Conservation (phyloP, 2,888 invertebrate species). For the Tenthredo notha region DNA sequence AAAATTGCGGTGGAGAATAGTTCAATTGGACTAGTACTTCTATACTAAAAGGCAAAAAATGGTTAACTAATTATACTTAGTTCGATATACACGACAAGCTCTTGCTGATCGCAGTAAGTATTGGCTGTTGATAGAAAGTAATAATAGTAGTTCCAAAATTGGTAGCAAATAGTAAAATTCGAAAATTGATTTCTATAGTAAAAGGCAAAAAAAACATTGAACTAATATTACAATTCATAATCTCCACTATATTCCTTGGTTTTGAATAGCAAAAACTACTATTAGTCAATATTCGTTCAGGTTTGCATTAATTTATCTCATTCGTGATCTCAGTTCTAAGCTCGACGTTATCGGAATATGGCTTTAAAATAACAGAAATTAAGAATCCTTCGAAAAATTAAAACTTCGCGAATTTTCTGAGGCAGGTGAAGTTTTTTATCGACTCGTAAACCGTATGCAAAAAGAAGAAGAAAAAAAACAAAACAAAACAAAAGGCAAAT, state of each 20-base stretch:
- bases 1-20: too few relatives aligned
- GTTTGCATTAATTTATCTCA: background rate
- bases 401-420: too few relatives aligned
- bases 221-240: background rate
- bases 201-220: background rate
- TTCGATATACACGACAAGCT: background rate
- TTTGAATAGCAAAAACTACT: background rate
- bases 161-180: background rate
- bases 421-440: too few relatives aligned
- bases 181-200: background rate
- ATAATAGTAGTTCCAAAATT: background rate
- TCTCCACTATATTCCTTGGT: background rate
- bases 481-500: background rate
- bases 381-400: background rate
- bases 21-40: background rate
- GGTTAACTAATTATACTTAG: background rate
- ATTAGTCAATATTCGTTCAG: background rate
- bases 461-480: too few relatives aligned
- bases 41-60: background rate
- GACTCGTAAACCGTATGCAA: too few relatives aligned
- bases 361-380: background rate
- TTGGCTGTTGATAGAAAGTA: background rate
- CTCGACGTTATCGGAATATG: background rate
- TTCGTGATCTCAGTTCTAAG: background rate
- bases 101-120: background rate